A percentile compares a stretch with the other conserved stretches of the same genome.
phyloP scores from a whole-genome alignment of 1,140 invertebrate genomes.

The Teleogryllus occipitalis region DNA sequence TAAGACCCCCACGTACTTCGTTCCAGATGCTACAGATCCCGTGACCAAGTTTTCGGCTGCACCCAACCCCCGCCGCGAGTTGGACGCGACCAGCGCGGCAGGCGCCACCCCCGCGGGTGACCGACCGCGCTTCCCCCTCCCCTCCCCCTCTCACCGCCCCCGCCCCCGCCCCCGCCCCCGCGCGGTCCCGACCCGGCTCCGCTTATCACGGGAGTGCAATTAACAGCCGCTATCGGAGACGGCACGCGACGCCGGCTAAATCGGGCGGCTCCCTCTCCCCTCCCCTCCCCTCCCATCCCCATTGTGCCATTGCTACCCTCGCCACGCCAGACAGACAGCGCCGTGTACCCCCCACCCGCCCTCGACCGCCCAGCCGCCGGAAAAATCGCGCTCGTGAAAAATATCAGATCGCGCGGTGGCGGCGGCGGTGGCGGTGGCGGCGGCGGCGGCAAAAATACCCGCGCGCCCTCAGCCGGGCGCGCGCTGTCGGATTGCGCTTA shows the following conservation, averaged over 20 bases:
- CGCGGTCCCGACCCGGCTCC: too few relatives aligned
- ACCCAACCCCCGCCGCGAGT: background rate
- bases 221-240: background rate
- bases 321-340: too few relatives aligned
- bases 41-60: too few relatives aligned
- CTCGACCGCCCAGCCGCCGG: too few relatives aligned
- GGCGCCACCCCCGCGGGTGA: background rate
- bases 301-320: too few relatives aligned
- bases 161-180: too few relatives aligned
- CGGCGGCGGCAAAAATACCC: background rate
- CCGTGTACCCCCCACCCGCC: too few relatives aligned
- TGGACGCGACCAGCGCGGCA: background rate
- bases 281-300: background rate
- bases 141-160: too few relatives aligned
- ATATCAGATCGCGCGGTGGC: background rate
- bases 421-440: too few relatives aligned
- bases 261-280: background rate
- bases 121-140: background rate
- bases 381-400: background rate
- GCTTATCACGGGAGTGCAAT: constrained; percentile 3
- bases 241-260: background rate
- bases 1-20: too few relatives aligned
- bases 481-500: background rate
- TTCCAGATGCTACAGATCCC: too few relatives aligned
- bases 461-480: background rate